These are phyloP conservation scores for Drosophila pruinosa DNA, from an alignment of 1,140 invertebrate genomes.

Conservation along the genomic window DNA sequence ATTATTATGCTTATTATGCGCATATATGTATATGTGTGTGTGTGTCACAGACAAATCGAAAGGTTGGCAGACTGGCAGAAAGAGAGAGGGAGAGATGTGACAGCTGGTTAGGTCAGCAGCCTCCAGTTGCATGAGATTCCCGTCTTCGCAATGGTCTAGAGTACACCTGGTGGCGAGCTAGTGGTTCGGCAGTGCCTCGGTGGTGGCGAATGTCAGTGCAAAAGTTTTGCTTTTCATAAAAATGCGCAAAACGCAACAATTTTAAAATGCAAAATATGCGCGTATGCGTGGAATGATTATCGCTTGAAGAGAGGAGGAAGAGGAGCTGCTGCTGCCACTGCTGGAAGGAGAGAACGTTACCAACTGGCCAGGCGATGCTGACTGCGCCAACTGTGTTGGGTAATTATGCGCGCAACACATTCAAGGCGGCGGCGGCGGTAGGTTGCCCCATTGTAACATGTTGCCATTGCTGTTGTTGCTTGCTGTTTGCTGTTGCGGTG, in stretches of 20 bases:
- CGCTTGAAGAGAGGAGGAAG: background rate
- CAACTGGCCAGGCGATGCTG: conserved; percentile 1
- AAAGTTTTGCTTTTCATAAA: conserved; percentile 68
- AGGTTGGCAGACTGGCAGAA: background rate
- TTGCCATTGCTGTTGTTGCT: conserved; percentile 43
- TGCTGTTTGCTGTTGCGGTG: conserved; percentile 30
- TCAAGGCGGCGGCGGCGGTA: conserved; percentile 69
- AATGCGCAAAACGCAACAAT: conserved; percentile 78
- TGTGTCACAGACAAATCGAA: conserved; percentile 3
- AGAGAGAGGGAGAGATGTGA: background rate
- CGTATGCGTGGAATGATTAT: conserved; percentile 76
- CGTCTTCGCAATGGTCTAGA: background rate
- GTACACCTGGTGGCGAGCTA: background rate
- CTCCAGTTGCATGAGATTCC: conserved; percentile 23
- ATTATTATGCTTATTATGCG: no score
- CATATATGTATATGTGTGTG: background rate
- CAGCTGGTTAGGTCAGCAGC: conserved; percentile 33
- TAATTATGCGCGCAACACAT: conserved; percentile 77
- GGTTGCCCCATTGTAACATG: conserved; percentile 55
- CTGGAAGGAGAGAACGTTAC: conserved; percentile 26
- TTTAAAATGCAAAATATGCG: conserved; percentile 80
- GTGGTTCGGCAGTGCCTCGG: conserved; percentile 4
- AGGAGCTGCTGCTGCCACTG: background rate
- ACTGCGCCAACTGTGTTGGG: conserved; percentile 48
- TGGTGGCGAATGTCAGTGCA: conserved; percentile 36